Conservation (phyloP, 2,888 invertebrate species). For the Ametastegia equiseti region DNA sequence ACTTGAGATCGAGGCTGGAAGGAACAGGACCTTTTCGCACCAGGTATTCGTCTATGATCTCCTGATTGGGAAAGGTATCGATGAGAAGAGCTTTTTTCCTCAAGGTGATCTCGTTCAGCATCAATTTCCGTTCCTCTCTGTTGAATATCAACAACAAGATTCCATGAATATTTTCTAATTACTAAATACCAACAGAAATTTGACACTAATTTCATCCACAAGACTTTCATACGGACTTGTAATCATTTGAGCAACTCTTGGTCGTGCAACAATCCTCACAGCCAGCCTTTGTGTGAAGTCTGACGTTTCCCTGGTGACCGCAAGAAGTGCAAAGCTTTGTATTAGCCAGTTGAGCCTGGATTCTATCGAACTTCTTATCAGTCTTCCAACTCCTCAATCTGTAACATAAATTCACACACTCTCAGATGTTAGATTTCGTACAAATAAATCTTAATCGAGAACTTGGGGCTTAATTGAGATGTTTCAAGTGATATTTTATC, state of each 20-base stretch:
- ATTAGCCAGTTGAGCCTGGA: conserved; percentile 77
- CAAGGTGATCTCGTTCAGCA: conserved; percentile 84
- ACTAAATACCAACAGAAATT: background rate
- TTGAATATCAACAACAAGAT: conserved; percentile 55
- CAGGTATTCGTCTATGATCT: conserved; percentile 86
- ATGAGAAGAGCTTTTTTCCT: conserved; percentile 83
- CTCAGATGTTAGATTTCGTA: conserved; percentile 43
- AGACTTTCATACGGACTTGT: conserved; percentile 77
- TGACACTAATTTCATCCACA: background rate
- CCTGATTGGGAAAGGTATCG: conserved; percentile 84
- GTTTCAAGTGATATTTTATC: background rate
- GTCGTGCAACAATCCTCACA: conserved; percentile 82
- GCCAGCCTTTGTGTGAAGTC: conserved; percentile 81
- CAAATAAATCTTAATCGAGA: conserved; percentile 10
- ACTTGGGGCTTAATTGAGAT: background rate
- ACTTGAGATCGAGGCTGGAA: conserved; percentile 77
- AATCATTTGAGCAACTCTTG: conserved; percentile 81
- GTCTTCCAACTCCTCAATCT: conserved; percentile 79
- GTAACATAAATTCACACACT: conserved; percentile 69
- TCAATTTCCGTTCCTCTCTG: conserved; percentile 81
- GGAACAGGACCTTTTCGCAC: conserved; percentile 78
- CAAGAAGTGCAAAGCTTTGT: conserved; percentile 84
- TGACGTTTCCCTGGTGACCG: conserved; percentile 83
- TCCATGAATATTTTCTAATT: background rate
- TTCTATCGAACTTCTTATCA: conserved; percentile 78